Percentiles rank a stretch among this genome's conserved stretches.
These are phyloP conservation scores for Cheilosia vulpina DNA, from an alignment of 2,888 invertebrate species.

Conservation along the genomic window DNA sequence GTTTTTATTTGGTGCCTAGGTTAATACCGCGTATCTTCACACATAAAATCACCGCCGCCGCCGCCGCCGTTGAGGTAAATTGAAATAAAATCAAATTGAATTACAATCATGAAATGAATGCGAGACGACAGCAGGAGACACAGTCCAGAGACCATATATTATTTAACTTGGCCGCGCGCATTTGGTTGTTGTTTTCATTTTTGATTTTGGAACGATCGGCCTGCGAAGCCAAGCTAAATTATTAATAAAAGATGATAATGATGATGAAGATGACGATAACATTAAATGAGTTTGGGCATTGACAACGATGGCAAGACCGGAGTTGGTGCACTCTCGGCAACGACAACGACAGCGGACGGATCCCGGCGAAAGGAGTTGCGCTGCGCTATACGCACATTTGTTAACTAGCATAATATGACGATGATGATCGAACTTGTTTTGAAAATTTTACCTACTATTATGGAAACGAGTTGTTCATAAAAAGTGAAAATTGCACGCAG, in stretches of 20 bases:
- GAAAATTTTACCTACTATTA: conserved; percentile 69
- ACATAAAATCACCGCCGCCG: conserved; percentile 34
- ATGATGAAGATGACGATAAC: conserved; percentile 73
- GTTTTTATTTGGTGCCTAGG: conserved; percentile 58
- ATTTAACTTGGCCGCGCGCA: conserved; percentile 47
- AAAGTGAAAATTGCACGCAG: conserved; percentile 75
- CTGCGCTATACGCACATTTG: conserved; percentile 59
- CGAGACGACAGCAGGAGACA: conserved; percentile 5
- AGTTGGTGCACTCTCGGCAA: background rate
- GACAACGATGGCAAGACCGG: conserved; percentile 61
- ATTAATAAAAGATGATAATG: conserved; percentile 72
- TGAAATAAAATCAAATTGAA: conserved; percentile 48
- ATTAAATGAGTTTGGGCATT: conserved; percentile 73
- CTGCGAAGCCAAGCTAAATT: conserved; percentile 47
- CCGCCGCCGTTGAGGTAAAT: conserved; percentile 1
- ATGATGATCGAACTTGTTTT: conserved; percentile 73
- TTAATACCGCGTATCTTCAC: conserved; percentile 56
- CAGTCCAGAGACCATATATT: conserved; percentile 20
- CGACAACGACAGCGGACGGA: background rate
- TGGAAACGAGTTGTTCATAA: conserved; percentile 75
- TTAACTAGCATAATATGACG: conserved; percentile 69
- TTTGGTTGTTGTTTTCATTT: background rate
- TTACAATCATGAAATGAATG: conserved; percentile 42
- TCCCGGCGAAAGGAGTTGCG: conserved; percentile 53
- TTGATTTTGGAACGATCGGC: conserved; percentile 33